Evolutionary conservation across 2,888 invertebrate genomes (phyloP).

Genomic region (Drosophila nr. perissopoda): DNA sequence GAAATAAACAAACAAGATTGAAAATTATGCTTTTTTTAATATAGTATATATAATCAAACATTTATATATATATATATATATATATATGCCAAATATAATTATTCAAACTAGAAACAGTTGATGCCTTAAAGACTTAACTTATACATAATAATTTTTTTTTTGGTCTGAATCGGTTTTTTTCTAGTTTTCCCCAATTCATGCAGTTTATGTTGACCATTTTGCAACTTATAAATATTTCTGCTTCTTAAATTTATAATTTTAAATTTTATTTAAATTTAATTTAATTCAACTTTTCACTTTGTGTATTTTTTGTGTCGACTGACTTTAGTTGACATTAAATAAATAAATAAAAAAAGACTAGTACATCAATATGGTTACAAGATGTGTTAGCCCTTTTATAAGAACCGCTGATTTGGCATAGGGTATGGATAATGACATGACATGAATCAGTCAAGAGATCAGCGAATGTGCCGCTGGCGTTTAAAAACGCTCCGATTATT

Average conservation of each 20-base stretch:
- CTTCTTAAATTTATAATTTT: too few relatives aligned
- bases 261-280: too few relatives aligned
- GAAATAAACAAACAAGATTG: not conserved
- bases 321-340: too few relatives aligned
- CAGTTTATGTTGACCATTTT: too few relatives aligned
- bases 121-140: not conserved
- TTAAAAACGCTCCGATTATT: constrained; percentile 63
- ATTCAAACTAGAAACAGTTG: not conserved
- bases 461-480: constrained; percentile 37
- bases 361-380: not conserved
- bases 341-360: not conserved
- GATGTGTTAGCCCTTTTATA: not conserved
- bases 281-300: too few relatives aligned
- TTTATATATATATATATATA: too few relatives aligned
- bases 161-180: too few relatives aligned
- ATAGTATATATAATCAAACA: too few relatives aligned
- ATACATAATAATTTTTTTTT: too few relatives aligned
- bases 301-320: too few relatives aligned
- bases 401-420: not conserved
- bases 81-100: not conserved
- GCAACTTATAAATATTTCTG: too few relatives aligned
- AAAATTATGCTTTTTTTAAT: not conserved
- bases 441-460: constrained; percentile 68
- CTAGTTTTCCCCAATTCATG: too few relatives aligned
- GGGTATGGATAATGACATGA: constrained; percentile 41